phyloP scores from a whole-genome alignment of 2,113 vertebrate genomes.

The Copsychus sechellarum region DNA sequence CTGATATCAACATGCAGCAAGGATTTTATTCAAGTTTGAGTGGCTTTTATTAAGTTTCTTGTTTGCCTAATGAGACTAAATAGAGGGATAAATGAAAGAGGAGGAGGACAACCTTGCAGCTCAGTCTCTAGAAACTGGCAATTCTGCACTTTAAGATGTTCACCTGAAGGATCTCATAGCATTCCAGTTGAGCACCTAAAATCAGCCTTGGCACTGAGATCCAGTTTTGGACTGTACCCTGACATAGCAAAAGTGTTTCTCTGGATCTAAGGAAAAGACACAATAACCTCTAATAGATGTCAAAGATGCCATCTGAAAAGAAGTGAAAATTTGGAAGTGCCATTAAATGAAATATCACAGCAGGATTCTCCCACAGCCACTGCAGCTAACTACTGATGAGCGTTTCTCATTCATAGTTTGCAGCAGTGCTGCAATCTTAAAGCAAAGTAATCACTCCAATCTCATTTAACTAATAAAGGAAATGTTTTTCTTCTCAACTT shows the following conservation, averaged over 20 bases:
- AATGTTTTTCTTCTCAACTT: not conserved
- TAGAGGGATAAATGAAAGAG: not conserved
- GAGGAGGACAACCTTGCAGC: not conserved
- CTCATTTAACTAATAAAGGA: constrained; percentile 50
- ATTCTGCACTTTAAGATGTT: not conserved
- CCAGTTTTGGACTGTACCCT: not conserved
- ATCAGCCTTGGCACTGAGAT: not conserved
- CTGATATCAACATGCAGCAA: not conserved
- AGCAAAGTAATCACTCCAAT: constrained; percentile 12
- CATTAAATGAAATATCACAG: constrained; percentile 26
- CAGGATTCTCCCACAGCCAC: constrained; percentile 26
- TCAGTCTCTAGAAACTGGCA: not conserved
- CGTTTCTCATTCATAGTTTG: not conserved
- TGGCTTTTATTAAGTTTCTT: constrained; percentile 34
- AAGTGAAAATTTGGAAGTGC: not conserved
- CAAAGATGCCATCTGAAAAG: not conserved
- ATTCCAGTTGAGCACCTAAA: not conserved
- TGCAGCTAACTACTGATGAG: constrained; percentile 2
- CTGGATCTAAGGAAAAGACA: not conserved
- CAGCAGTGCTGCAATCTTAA: constrained; percentile 26
- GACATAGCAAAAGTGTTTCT: not conserved
- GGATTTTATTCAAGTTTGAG: constrained; percentile 24
- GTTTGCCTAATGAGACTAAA: constrained; percentile 9
- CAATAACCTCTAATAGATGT: not conserved
- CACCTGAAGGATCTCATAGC: not conserved